Evolutionary conservation across 2,113 vertebrate species (phyloP).

Genomic region (Oreochromis aureus): DNA sequence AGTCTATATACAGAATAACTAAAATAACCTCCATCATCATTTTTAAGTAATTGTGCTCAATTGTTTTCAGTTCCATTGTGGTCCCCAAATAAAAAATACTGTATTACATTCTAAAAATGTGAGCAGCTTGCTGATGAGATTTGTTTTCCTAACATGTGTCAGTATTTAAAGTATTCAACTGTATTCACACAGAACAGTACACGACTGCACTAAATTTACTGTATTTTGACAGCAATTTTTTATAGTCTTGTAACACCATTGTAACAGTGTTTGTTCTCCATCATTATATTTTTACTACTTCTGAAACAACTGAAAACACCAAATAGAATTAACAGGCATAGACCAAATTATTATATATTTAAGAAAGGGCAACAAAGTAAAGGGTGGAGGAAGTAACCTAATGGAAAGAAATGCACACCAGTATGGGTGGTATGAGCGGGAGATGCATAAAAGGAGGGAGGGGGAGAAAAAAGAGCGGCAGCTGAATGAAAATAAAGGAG

Average conservation of each 20-base stretch:
- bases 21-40: background rate
- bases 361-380: background rate
- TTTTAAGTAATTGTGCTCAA: background rate
- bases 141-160: background rate
- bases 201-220: rapidly evolving
- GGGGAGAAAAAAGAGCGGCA: background rate
- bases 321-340: background rate
- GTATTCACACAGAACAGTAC: background rate
- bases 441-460: slow-evolving; percentile 41
- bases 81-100: background rate
- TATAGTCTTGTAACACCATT: background rate
- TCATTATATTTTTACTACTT: background rate
- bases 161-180: background rate
- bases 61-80: background rate
- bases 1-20: background rate
- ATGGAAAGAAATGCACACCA: slow-evolving; percentile 28
- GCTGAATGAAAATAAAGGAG: slow-evolving; percentile 27
- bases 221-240: background rate
- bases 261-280: background rate
- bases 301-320: background rate
- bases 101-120: background rate
- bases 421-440: slow-evolving; percentile 17
- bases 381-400: background rate
- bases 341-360: background rate
- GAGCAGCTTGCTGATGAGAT: background rate